These are phyloP conservation scores for Cyprinella venusta DNA, from an alignment of 2,797 vertebrate species.

Conservation along the genomic window DNA sequence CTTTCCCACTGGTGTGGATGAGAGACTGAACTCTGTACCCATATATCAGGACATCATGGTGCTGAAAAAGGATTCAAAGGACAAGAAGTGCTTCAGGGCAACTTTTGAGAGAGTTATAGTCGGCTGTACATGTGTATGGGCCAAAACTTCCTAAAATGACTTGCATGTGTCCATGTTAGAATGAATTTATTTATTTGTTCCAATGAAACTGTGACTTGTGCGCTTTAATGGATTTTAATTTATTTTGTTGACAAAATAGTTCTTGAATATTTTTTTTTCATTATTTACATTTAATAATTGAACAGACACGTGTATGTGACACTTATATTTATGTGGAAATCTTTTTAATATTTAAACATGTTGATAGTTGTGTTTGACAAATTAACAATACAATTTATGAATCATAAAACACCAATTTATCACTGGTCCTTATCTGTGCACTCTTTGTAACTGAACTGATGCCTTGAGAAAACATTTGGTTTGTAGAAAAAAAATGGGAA, in stretches of 20 bases:
- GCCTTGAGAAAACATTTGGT: too few species aligned
- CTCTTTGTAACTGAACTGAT: neutral
- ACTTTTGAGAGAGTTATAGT: slow-evolving; percentile 63
- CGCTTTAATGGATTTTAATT: neutral
- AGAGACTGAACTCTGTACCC: slow-evolving; percentile 67
- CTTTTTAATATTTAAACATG: neutral
- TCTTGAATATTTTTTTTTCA: neutral
- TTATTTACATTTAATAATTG: neutral
- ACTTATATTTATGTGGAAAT: neutral
- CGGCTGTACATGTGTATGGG: slow-evolving; percentile 74
- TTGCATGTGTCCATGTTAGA: neutral
- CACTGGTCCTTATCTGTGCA: neutral
- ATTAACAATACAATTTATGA: neutral
- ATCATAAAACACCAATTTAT: neutral
- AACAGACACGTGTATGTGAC: neutral
- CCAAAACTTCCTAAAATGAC: slow-evolving; percentile 21
- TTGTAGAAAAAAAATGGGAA: neutral
- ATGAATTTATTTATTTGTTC: neutral
- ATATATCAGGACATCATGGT: slow-evolving; percentile 72
- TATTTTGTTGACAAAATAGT: neutral
- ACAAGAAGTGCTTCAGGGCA: slow-evolving; percentile 61
- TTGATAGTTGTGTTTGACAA: neutral
- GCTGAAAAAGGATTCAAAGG: slow-evolving; percentile 48
- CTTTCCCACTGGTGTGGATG: neutral
- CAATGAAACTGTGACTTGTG: neutral